Conservation (phyloP, 2,888 invertebrate species). For the Phoenoteleia sp. region DNA sequence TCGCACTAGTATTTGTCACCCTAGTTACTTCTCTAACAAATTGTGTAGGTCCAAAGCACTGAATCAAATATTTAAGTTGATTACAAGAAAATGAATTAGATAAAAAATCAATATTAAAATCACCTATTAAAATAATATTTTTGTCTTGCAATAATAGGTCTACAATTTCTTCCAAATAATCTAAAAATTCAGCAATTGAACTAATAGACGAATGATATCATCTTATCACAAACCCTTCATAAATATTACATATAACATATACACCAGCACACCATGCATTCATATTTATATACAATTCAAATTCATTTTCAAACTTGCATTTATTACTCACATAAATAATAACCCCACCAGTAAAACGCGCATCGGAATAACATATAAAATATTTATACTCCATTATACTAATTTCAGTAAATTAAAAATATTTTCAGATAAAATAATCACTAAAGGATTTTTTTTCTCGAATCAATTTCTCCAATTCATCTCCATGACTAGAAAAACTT, state of each 20-base stretch:
- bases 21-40: background rate
- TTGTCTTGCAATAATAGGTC: too few species aligned
- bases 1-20: background rate
- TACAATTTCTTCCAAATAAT: too few species aligned
- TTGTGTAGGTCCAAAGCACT: background rate
- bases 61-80: background rate
- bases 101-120: too few species aligned
- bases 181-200: background rate
- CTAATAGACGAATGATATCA: too few species aligned
- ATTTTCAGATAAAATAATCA: slow-evolving; percentile 4
- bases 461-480: too few species aligned
- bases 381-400: background rate
- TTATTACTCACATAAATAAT: too few species aligned
- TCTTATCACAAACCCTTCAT: too few species aligned
- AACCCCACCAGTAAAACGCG: slow-evolving; percentile 3
- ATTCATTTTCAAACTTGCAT: background rate
- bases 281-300: too few species aligned
- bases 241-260: background rate
- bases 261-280: slow-evolving; percentile 2
- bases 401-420: background rate
- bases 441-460: background rate
- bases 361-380: slow-evolving; percentile 7
- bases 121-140: too few species aligned
- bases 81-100: slow-evolving; percentile 4
- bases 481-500: slow-evolving; percentile 16